A percentile compares a stretch with the other conserved stretches of the same genome.
These are phyloP conservation scores for Dascyllus trimaculatus DNA, from an alignment of 2,113 vertebrate genomes.

Conservation along the genomic window DNA sequence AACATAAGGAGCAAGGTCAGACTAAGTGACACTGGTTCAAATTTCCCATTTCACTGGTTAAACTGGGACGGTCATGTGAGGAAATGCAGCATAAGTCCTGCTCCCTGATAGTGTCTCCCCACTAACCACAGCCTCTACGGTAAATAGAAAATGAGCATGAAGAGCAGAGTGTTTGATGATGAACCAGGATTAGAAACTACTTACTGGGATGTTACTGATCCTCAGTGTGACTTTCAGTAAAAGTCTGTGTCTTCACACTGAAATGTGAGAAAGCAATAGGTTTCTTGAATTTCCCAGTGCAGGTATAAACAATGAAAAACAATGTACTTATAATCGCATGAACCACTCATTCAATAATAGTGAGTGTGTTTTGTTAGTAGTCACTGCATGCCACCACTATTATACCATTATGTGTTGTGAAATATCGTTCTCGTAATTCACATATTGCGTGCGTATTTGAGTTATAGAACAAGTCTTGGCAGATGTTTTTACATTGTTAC, in stretches of 20 bases:
- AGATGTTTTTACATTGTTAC: neutral
- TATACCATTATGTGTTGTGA: neutral
- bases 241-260: slow-evolving; percentile 8
- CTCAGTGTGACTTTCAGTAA: slow-evolving; percentile 23
- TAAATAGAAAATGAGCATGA: neutral
- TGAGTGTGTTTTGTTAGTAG: slow-evolving; percentile 11
- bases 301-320: slow-evolving; percentile 12
- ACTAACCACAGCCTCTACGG: neutral
- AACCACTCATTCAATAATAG: neutral
- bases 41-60: neutral
- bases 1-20: neutral
- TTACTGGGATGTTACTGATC: slow-evolving; percentile 11
- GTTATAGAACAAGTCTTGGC: neutral
- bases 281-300: neutral
- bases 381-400: slow-evolving; percentile 3
- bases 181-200: slow-evolving; percentile 23
- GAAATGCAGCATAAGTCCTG: neutral
- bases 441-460: neutral
- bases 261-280: slow-evolving; percentile 11
- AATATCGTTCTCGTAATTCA: neutral
- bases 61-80: neutral
- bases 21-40: neutral
- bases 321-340: neutral
- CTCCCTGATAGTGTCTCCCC: neutral
- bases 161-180: slow-evolving; percentile 5